A percentile compares a stretch with the other conserved stretches of the same genome.
phyloP scores from a whole-genome alignment of 1,140 invertebrate species.

The Pseudoatta argentina region DNA sequence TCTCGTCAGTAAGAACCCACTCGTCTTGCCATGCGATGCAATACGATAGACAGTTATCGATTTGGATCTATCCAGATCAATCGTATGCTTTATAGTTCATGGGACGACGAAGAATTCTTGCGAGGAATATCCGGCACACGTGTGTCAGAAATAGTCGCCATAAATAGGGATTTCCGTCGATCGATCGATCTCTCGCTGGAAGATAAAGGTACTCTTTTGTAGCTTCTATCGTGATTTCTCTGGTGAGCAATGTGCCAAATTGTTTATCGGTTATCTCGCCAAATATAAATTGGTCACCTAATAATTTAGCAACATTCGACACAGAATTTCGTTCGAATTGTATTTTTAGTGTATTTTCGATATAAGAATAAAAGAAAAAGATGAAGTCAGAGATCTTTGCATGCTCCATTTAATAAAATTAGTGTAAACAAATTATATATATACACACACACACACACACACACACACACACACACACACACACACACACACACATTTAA shows the following conservation, averaged over 20 bases:
- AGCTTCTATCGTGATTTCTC: slow-evolving; percentile 20
- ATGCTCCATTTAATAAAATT: not conserved
- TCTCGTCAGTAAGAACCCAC: not conserved
- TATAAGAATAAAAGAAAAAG: not conserved
- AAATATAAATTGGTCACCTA: slow-evolving; percentile 1
- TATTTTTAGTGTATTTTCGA: not conserved
- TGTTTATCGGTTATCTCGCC: slow-evolving; percentile 25
- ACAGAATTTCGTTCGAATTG: not conserved
- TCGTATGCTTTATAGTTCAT: slow-evolving; percentile 71
- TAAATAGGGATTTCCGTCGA: slow-evolving; percentile 78
- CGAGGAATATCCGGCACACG: slow-evolving; percentile 64
- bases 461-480: too few species aligned
- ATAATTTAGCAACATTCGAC: slow-evolving; percentile 5
- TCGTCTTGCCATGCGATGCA: slow-evolving; percentile 15
- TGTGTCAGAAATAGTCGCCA: slow-evolving; percentile 73
- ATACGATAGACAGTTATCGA: slow-evolving; percentile 51
- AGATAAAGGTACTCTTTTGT: slow-evolving; percentile 36
- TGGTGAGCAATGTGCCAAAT: slow-evolving; percentile 16
- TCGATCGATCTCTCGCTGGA: slow-evolving; percentile 56
- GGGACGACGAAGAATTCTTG: slow-evolving; percentile 35
- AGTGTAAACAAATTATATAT: not conserved
- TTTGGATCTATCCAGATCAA: slow-evolving; percentile 66
- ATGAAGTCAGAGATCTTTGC: not conserved
- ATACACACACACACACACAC: too few species aligned
- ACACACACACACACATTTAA: too few species aligned